These are phyloP conservation scores for Antigone vipio DNA, from an alignment of 2,113 vertebrate genomes.

Conservation along the genomic window DNA sequence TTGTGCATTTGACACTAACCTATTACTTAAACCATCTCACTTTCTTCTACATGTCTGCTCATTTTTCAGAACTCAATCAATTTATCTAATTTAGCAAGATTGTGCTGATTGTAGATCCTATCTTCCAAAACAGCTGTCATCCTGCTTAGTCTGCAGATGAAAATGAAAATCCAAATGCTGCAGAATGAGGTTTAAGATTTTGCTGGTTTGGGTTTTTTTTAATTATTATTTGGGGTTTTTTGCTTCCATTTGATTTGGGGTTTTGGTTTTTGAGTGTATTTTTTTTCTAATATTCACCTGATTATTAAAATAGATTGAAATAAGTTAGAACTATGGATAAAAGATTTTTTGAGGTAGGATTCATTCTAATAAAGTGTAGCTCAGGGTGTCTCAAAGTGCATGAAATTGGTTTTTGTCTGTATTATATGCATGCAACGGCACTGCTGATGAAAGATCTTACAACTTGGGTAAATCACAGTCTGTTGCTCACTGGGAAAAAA, in stretches of 20 bases:
- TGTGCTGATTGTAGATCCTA: neutral
- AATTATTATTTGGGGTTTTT: neutral
- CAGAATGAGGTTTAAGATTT: neutral
- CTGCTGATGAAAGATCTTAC: neutral
- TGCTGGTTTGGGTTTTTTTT: neutral
- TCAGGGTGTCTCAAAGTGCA: neutral
- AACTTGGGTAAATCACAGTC: neutral
- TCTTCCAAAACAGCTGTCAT: neutral
- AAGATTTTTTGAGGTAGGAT: neutral
- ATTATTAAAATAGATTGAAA: neutral
- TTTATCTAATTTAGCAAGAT: neutral
- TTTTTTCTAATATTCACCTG: neutral
- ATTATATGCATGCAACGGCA: neutral
- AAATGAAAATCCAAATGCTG: neutral
- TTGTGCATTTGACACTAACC: neutral
- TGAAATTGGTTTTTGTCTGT: neutral
- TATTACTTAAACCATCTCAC: neutral
- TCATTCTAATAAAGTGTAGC: neutral
- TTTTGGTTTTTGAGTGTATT: neutral
- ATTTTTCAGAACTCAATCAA: neutral
- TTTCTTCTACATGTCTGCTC: neutral
- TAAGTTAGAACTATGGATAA: neutral
- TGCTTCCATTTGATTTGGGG: neutral
- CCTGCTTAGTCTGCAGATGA: neutral
- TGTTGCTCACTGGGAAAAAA: neutral